Percentiles rank a stretch among this genome's conserved stretches.
These are phyloP conservation scores for Theristicus caerulescens DNA, from an alignment of 2,113 vertebrate genomes.

Conservation along the genomic window DNA sequence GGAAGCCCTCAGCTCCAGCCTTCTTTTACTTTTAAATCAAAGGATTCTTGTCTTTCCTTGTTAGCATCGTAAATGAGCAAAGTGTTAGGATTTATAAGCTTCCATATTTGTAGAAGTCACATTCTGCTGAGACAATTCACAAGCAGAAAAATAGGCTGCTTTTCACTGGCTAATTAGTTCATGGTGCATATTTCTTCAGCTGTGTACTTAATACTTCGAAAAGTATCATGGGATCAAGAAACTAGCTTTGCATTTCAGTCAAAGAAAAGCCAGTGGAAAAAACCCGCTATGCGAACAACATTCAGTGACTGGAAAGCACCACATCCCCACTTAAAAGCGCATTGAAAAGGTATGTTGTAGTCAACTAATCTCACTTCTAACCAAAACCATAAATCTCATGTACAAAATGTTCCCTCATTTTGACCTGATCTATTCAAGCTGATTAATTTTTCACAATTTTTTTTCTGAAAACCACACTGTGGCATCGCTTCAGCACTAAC, in stretches of 20 bases:
- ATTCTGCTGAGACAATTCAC: background rate
- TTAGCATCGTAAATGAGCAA: background rate
- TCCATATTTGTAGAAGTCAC: background rate
- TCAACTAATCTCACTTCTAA: background rate
- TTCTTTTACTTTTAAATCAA: background rate
- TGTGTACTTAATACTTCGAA: background rate
- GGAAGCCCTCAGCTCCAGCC: background rate
- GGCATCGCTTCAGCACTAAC: background rate
- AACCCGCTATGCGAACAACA: background rate
- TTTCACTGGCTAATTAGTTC: constrained; percentile 24
- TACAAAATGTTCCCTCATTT: constrained; percentile 1
- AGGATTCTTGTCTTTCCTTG: background rate
- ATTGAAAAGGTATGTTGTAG: background rate
- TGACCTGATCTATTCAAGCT: background rate
- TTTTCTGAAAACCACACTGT: constrained; percentile 19
- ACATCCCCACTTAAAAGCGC: background rate
- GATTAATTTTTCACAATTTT: constrained; percentile 39
- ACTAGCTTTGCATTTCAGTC: background rate
- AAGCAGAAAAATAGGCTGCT: background rate
- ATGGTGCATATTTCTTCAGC: background rate
- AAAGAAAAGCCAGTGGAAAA: background rate
- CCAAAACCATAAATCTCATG: background rate
- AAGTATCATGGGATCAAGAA: background rate
- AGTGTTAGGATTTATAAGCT: background rate
- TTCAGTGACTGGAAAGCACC: background rate